These are phyloP conservation scores for Cottus gobio DNA, from an alignment of 2,113 vertebrate genomes.

Conservation along the genomic window DNA sequence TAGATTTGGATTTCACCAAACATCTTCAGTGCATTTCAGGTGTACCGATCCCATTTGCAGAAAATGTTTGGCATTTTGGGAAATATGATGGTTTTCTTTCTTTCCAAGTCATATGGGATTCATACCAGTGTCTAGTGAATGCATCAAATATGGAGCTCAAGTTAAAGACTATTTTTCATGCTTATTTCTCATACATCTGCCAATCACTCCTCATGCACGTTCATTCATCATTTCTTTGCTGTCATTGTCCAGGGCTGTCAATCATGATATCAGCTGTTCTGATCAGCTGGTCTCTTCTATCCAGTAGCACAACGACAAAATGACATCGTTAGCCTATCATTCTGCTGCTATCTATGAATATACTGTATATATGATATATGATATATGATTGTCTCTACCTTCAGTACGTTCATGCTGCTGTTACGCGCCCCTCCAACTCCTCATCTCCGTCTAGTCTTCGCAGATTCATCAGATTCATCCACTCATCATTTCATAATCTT, in stretches of 20 bases:
- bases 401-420: neutral
- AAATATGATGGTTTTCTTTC: neutral
- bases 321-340: neutral
- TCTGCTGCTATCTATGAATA: neutral
- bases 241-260: neutral
- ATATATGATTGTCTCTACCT: neutral
- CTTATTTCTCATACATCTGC: neutral
- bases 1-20: neutral
- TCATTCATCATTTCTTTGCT: neutral
- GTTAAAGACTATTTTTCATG: neutral
- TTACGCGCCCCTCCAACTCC: neutral
- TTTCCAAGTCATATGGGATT: neutral
- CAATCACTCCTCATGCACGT: neutral
- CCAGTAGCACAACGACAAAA: neutral
- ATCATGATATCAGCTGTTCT: neutral
- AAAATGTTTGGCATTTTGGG: neutral
- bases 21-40: neutral
- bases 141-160: neutral
- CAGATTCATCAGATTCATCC: neutral
- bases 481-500: neutral
- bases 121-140: neutral
- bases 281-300: neutral
- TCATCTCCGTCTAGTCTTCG: neutral
- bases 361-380: too few relatives aligned
- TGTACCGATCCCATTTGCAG: neutral